These are phyloP conservation scores for Ypsolopha sequella DNA, from an alignment of 2,888 invertebrate species.

Conservation along the genomic window DNA sequence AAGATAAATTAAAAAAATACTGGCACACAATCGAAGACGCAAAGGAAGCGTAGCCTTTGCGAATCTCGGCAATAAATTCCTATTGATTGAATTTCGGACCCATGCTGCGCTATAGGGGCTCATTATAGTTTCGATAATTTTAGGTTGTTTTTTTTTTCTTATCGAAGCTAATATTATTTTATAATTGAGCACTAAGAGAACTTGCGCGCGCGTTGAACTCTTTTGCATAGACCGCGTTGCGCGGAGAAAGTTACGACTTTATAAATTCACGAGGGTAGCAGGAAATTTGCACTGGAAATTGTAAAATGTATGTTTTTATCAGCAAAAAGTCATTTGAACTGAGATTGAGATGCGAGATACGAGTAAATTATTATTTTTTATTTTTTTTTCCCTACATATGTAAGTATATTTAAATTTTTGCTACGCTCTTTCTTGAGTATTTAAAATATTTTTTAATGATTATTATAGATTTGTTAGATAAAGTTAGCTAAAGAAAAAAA, in stretches of 20 bases:
- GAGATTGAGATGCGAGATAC: no score
- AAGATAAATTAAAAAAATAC: constrained; percentile 16
- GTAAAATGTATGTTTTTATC: background rate
- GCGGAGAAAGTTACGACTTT: no score
- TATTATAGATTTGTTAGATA: no score
- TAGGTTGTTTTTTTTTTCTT: constrained; percentile 30
- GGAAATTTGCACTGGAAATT: background rate
- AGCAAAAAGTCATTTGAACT: background rate
- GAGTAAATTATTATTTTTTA: no score
- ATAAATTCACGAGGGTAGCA: no score
- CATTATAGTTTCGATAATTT: constrained; percentile 59
- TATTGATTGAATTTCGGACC: constrained; percentile 67
- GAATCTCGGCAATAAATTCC: constrained; percentile 66
- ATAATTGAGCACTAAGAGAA: constrained; percentile 9
- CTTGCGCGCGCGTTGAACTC: constrained; percentile 16
- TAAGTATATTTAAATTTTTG: no score
- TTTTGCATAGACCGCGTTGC: constrained; percentile 4
- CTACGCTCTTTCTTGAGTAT: no score
- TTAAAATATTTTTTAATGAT: no score
- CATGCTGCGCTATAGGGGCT: constrained; percentile 67
- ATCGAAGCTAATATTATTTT: constrained; percentile 9
- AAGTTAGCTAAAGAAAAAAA: no score
- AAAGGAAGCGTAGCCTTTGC: constrained; percentile 60
- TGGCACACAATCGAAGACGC: constrained; percentile 42
- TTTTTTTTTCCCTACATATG: no score